Conservation (phyloP, 1,140 invertebrate genomes). For the Drosophila kohkoa region DNA sequence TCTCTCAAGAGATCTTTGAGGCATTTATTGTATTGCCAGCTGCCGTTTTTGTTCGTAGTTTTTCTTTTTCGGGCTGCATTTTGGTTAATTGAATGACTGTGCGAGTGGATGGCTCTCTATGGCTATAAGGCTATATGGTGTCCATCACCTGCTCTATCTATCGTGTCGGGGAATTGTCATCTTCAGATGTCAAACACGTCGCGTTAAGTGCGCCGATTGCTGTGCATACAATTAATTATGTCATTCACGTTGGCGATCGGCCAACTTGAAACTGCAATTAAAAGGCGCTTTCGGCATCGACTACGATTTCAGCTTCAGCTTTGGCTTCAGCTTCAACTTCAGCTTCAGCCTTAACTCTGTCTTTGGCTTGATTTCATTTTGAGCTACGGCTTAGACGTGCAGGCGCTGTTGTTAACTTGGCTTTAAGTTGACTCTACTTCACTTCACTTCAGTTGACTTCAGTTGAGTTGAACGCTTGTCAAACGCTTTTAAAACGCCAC, state of each 20-base stretch:
- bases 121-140: neutral
- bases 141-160: constrained; percentile 37
- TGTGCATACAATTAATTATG: constrained; percentile 82
- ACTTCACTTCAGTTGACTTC: constrained; percentile 31
- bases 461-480: constrained; percentile 71
- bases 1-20: neutral
- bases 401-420: constrained; percentile 40
- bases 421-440: constrained; percentile 34
- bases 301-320: neutral
- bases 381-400: constrained; percentile 37
- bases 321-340: neutral
- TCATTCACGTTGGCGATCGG: constrained; percentile 76
- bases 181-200: constrained; percentile 80
- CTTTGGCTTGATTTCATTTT: constrained; percentile 1
- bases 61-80: constrained; percentile 41
- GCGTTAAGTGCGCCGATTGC: constrained; percentile 68
- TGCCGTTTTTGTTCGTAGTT: constrained; percentile 14
- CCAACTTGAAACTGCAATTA: constrained; percentile 73
- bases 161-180: constrained; percentile 63
- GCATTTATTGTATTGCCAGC: constrained; percentile 21
- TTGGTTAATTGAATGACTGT: constrained; percentile 67
- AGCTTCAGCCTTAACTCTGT: neutral
- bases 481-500: constrained; percentile 83
- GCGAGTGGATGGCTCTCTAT: neutral
- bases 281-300: constrained; percentile 71